Base-by-base conservation (phyloP, 2,797 vertebrate species). In the Pteronotus mesoamericanus region DNA sequence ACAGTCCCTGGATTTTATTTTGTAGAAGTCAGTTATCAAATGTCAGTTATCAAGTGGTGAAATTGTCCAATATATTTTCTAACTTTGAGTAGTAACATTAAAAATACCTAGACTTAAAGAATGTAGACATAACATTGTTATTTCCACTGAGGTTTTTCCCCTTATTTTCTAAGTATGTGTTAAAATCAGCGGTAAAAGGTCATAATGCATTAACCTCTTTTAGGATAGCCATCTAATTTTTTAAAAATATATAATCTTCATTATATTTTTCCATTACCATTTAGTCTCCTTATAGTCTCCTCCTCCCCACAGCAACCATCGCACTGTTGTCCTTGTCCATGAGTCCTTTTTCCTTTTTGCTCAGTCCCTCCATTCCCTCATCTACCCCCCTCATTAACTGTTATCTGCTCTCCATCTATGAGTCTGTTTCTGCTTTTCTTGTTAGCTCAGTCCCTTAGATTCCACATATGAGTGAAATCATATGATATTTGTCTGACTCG, bases 81-180 rank as follows among this genome's bases (percentile, higher is more conserved):
- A 68, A 96, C 37, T 57, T 78, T 95, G 94, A 93, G 53, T 91
- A 86, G 69, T 96, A 94, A 61, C 0, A 95, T 68, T 53, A 92
- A 94, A 96, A 91, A 72, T n/a, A 75, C 2, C 72, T 75, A 34
- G 72, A n/a, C 78, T 34, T 85, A 66, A 84, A 80, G 19, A 95
- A 90, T 3, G 26, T 14, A 55, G 88, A 91, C 51, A 48, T 22
- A 68, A 57, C 32, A 68, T n/a, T 3, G 3, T 69, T 89, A 79
- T n/a, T 86, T 92, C 42, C n/a, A 89, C 12, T 88, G 55, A 89
- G 32, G 10, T 48, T 9, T 84, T 78, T 77, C 42, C 10, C 22
- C 29, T 89, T 85, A 51, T 91, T 95, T 97, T 86, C 16, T 57
- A 86, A 24, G 21, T 32, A 72, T 24, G 22, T 69, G n/a, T 6